Percentiles rank a stretch among this genome's conserved stretches.
Evolutionary conservation across 1,140 invertebrate species (phyloP).

Genomic region (Brachionus sp.): DNA sequence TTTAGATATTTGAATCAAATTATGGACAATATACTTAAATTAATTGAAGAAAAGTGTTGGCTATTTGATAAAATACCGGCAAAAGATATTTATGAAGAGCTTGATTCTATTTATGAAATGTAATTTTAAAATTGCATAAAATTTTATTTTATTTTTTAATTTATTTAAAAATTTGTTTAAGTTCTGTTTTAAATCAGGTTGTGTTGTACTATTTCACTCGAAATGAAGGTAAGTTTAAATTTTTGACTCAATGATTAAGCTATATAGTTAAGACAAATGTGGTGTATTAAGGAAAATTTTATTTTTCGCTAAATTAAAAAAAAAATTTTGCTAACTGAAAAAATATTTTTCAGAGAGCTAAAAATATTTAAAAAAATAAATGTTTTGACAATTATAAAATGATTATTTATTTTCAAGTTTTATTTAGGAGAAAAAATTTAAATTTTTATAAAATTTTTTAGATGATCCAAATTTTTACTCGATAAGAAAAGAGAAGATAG

Average conservation of each 20-base stretch:
- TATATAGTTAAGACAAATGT: no score
- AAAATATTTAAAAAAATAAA: no score
- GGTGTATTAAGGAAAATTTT: no score
- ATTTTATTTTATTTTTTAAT: neutral
- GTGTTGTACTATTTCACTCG: slow-evolving; percentile 6
- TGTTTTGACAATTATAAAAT: no score
- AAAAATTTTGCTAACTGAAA: neutral
- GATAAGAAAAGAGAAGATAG: slow-evolving; percentile 6
- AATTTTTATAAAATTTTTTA: neutral
- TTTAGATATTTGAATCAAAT: slow-evolving; percentile 29
- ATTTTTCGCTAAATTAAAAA: no score
- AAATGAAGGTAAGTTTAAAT: neutral
- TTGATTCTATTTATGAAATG: slow-evolving; percentile 20
- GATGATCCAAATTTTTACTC: slow-evolving; percentile 26
- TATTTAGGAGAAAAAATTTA: no score
- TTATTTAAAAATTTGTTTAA: neutral
- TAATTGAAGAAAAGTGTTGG: slow-evolving; percentile 43
- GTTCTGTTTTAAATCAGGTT: slow-evolving; percentile 12
- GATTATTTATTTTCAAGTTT: no score
- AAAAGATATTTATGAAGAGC: slow-evolving; percentile 4
- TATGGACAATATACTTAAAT: slow-evolving; percentile 7
- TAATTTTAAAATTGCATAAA: neutral
- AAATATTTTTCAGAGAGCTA: no score
- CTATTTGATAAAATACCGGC: slow-evolving; percentile 24
- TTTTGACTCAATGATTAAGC: no score